Conservation (phyloP, 2,888 invertebrate species). For the Cepaea hortensis region DNA sequence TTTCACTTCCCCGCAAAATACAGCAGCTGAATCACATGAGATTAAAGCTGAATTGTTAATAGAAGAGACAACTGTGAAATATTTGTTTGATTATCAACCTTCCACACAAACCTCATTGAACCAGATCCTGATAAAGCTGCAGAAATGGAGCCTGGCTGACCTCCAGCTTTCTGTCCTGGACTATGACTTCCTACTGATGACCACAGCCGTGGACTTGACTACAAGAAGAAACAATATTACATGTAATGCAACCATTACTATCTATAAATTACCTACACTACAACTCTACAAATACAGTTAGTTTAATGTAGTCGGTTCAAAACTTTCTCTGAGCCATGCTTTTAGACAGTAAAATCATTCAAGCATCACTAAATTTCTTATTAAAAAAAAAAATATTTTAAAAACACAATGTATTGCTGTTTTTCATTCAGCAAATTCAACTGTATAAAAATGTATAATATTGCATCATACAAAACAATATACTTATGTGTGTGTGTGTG, state of each 20-base stretch:
- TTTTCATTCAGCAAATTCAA: neutral
- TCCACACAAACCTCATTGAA: constrained; percentile 1
- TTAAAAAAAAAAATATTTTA: too few relatives aligned
- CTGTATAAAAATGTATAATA: neutral
- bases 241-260: neutral
- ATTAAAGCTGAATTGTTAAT: neutral
- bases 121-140: constrained; percentile 52
- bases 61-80: neutral
- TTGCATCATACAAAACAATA: too few relatives aligned
- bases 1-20: too few relatives aligned
- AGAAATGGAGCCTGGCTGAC: constrained; percentile 3
- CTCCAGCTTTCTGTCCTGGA: constrained; percentile 53
- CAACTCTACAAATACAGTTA: too few relatives aligned
- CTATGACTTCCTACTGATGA: constrained; percentile 43
- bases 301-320: too few relatives aligned
- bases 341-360: too few relatives aligned
- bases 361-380: too few relatives aligned
- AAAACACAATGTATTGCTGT: too few relatives aligned
- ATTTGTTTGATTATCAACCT: neutral
- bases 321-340: too few relatives aligned
- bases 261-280: neutral
- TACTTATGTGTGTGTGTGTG: too few relatives aligned
- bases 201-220: constrained; percentile 44
- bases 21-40: too few relatives aligned
- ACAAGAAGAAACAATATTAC: neutral